Base-by-base conservation (phyloP, 1,140 invertebrate species). In the Drosophila grimshawi region DNA sequence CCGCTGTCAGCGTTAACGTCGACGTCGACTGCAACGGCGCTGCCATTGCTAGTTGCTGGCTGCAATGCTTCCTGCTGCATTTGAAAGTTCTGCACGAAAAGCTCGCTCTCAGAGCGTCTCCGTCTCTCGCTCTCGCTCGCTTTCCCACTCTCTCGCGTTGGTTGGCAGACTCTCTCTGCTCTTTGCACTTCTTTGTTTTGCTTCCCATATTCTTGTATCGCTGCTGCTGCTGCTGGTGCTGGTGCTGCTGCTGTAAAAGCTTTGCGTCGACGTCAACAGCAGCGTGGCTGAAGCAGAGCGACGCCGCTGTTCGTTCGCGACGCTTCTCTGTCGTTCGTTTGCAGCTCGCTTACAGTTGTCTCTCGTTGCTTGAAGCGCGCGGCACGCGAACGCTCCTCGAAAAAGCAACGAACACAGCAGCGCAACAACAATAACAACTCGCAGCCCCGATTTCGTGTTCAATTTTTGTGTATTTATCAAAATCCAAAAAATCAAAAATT, bases 131-230 rank as follows among this genome's bases (percentile, higher is more conserved):
- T 55, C 11, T 41, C 29, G 41, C 63, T 52, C 30, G 33, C 59
- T 49, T 30, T 37, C 29, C 2, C 49, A 3, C 39, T 57, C 52
- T 8, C 67, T 43, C 30, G 8, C 19, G n/a, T 49, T 37, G 35
- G 32, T 30, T 48, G 43, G 51, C 60, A 53, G 32, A 37, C 77
- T 67, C 57, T 53, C 35, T 59, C 48, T 61, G 76, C 77, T 82
- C 82, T 83, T 89, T 89, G 82, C 70, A 73, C 67, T 89, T 88
- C 85, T 88, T 88, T 88, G 83, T 88, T 88, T 88, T 88, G 83
- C 80, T 88, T 88, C 74, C 72, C 66, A 81, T 88, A 89, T 88
- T 88, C 83, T 89, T 88, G 39, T 46, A 32, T 65, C 57, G 71
- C 49, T 70, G 56, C 33, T 53, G 62, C 33, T 35, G 78, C 62